Conservation (phyloP, 2,113 vertebrate species). For the Nothocercus julius region DNA sequence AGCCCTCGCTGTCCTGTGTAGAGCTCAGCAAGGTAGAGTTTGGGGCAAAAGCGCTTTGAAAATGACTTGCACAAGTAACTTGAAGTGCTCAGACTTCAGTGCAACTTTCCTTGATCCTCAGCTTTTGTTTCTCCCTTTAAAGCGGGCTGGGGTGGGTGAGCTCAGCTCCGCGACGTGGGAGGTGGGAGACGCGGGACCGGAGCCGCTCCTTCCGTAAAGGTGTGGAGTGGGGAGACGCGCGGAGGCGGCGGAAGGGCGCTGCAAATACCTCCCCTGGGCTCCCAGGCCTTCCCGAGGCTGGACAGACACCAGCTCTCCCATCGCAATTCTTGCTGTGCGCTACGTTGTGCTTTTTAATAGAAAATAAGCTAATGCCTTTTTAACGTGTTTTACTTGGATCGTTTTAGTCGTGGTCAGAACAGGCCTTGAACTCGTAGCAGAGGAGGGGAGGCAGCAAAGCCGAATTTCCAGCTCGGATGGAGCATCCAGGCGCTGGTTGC, state of each 20-base stretch:
- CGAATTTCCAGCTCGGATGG: neutral
- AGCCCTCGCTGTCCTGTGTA: neutral
- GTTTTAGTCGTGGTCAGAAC: neutral
- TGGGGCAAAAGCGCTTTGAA: neutral
- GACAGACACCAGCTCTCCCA: neutral
- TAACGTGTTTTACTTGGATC: slow-evolving; percentile 26
- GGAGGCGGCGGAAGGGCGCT: neutral
- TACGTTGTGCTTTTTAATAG: neutral
- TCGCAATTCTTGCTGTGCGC: neutral
- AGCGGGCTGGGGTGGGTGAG: neutral
- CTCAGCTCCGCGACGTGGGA: neutral
- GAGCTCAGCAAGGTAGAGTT: neutral
- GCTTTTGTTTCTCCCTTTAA: neutral
- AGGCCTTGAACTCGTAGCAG: neutral
- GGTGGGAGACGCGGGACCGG: neutral
- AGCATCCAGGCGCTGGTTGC: neutral
- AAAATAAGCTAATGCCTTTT: slow-evolving; percentile 17
- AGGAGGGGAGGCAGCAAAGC: neutral
- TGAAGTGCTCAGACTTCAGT: neutral
- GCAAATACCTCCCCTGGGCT: slow-evolving; percentile 7
- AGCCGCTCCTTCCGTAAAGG: neutral
- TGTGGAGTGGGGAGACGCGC: neutral
- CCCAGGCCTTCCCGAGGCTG: slow-evolving; percentile 24
- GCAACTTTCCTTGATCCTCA: neutral
- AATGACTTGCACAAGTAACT: neutral